Evolutionary conservation across 2,113 vertebrate species (phyloP).

Genomic region (Oreochromis niloticus): DNA sequence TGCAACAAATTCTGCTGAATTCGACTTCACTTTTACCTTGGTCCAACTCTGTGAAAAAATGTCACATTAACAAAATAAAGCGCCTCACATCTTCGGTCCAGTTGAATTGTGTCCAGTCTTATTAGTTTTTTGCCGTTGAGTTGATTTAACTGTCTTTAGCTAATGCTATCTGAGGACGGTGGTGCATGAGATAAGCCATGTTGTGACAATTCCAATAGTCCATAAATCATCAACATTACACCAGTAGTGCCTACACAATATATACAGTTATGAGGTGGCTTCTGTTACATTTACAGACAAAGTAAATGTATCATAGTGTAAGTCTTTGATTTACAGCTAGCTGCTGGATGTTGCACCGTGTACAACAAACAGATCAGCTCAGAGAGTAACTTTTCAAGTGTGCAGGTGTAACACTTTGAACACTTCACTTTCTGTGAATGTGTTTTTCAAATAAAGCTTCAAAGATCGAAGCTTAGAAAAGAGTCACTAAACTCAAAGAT

Average conservation of each 20-base stretch:
- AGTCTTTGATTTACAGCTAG: not conserved
- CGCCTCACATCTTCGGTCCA: not conserved
- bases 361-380: not conserved
- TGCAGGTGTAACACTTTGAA: not conserved
- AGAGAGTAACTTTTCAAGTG: not conserved
- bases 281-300: not conserved
- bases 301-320: not conserved
- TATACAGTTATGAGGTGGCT: not conserved
- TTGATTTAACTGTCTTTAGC: not conserved
- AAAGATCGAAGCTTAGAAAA: not conserved
- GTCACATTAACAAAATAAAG: not conserved
- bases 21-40: not conserved
- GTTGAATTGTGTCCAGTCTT: not conserved
- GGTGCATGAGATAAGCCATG: not conserved
- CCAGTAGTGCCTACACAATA: not conserved
- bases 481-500: not conserved
- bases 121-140: not conserved
- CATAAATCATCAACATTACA: not conserved
- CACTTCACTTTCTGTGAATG: not conserved
- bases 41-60: fast-evolving
- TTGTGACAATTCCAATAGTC: not conserved
- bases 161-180: not conserved
- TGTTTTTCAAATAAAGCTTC: not conserved
- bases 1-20: fast-evolving
- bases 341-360: not conserved